Evolutionary conservation across 2,113 vertebrate species (phyloP).

Genomic region (Grammomys dolichurus): DNA sequence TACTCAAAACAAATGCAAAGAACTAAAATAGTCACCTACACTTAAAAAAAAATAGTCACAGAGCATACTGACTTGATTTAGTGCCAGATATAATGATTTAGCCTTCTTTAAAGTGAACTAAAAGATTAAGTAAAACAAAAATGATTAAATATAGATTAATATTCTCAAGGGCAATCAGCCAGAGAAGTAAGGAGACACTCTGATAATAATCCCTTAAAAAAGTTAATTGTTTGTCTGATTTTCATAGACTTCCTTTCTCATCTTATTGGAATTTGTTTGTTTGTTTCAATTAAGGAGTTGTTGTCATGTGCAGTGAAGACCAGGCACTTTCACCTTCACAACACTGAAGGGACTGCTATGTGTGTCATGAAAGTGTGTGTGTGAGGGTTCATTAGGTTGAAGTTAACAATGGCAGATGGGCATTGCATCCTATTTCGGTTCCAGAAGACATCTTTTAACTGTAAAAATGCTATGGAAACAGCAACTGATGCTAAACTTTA

Average conservation of each 20-base stretch:
- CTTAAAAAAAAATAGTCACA: not conserved
- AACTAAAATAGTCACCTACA: not conserved
- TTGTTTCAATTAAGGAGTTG: not conserved
- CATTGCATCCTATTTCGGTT: not conserved
- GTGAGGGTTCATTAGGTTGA: not conserved
- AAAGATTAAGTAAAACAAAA: slow-evolving; percentile 16
- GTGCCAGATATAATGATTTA: not conserved
- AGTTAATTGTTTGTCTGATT: not conserved
- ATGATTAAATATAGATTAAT: not conserved
- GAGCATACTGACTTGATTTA: not conserved
- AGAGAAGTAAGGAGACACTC: not conserved
- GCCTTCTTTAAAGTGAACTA: not conserved
- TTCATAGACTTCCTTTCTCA: not conserved
- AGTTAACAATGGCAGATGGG: not conserved
- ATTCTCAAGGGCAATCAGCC: not conserved
- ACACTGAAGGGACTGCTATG: not conserved
- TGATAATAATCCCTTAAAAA: not conserved
- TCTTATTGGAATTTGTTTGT: not conserved
- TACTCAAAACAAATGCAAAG: not conserved
- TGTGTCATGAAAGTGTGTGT: not conserved
- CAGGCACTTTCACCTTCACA: not conserved
- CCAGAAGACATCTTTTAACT: not conserved
- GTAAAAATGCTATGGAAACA: not conserved
- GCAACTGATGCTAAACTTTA: not conserved
- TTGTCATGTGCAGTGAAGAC: not conserved